Evolutionary conservation across 1,140 invertebrate genomes (phyloP), one percentile per base, ranked within the genome.

Genomic region (Drosophila tani): DNA sequence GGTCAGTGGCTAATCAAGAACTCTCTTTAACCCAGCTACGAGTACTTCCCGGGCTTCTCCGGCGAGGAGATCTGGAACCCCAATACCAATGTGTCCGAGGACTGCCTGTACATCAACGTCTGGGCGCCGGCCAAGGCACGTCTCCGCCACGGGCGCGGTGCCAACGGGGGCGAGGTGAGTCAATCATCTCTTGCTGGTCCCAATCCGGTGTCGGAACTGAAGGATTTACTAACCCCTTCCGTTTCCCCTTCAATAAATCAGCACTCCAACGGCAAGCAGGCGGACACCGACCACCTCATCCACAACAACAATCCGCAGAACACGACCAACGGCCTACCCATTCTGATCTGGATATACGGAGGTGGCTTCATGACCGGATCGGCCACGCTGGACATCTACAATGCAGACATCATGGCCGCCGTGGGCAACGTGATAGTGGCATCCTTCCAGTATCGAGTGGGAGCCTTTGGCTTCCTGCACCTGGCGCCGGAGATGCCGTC

Each of bases 61-160:
- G 97, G 97, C n/a, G 97, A 98, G 81, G 96, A 97, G 87, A 98
- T 98, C 97, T 99, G 98, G 98, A 98, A 98, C 93, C 97, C 97
- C 0, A 98, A 98, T 81, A 98, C 97, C 1, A 96, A 97, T 91
- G 95, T 98, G 65, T 97, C 97, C 12, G 98, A 99, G 94, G 98
- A 99, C 92, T 99, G 98, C 91, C 93, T 99, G 0, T 99, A 98
- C 92, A 94, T 99, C 78, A 99, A 98, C 91, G 95, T 99, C 49
- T 98, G 97, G 97, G 97, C 97, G 21, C 97, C 97, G 2, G 96
- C 96, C 78, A 95, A 95, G 85, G 93, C 96, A 58, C 93, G 96
- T 46, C 94, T 97, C 8, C 93, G 96, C 45, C 96, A 96, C 91
- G 93, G 94, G 50, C 93, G 93, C 12, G 91, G 91, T 45, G 78